Conservation (phyloP, 2,888 invertebrate genomes). For the Zygogramma bicolorata region DNA sequence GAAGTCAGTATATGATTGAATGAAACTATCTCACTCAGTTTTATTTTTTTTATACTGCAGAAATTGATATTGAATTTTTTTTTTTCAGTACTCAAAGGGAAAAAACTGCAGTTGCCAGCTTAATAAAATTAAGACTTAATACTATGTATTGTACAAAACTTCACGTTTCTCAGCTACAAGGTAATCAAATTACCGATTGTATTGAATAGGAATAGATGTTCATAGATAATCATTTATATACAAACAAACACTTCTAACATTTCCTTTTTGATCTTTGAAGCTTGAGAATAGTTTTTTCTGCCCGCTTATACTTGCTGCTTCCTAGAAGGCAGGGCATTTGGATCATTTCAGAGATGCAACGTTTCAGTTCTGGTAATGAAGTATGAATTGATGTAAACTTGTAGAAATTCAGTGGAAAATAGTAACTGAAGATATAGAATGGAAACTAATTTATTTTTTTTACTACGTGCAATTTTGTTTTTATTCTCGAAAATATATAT, state of each 20-base stretch:
- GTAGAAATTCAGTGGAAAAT: background rate
- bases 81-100: conserved; percentile 92
- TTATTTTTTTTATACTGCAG: too few relatives aligned
- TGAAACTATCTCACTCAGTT: too few relatives aligned
- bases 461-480: background rate
- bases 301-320: background rate
- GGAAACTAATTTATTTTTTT: background rate
- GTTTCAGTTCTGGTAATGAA: background rate
- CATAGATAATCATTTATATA: conserved; percentile 6
- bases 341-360: background rate
- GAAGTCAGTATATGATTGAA: too few relatives aligned
- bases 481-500: too few relatives aligned
- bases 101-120: conserved; percentile 95
- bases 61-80: conserved; percentile 49
- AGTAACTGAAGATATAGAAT: background rate
- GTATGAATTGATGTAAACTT: background rate
- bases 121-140: conserved; percentile 67
- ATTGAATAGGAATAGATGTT: background rate
- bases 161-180: conserved; percentile 29
- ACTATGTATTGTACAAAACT: conserved; percentile 42
- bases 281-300: background rate
- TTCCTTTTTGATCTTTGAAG: background rate
- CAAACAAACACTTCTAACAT: background rate
- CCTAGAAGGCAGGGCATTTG: background rate
- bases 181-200: conserved; percentile 15